Percentiles rank a stretch among this genome's conserved stretches.
These are phyloP conservation scores for Lumbricus terrestris DNA, from an alignment of 2,888 invertebrate genomes.

Conservation along the genomic window DNA sequence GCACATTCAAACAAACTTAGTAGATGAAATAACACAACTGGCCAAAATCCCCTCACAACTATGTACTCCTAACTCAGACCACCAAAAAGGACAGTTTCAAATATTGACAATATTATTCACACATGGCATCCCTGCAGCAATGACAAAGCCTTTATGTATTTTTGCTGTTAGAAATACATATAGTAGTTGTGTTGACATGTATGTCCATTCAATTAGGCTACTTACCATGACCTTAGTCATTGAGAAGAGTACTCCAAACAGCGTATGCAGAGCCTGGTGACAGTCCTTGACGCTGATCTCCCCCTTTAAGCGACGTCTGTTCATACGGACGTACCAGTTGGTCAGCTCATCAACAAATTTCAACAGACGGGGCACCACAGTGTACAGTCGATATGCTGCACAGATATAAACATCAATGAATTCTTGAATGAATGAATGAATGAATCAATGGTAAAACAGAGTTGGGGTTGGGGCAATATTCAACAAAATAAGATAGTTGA, in stretches of 20 bases:
- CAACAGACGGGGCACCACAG: slow-evolving; percentile 87
- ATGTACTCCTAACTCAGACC: not conserved
- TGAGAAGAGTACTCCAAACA: slow-evolving; percentile 82
- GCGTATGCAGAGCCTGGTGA: slow-evolving; percentile 78
- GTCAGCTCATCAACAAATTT: slow-evolving; percentile 96
- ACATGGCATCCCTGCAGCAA: not conserved
- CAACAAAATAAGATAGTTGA: not conserved
- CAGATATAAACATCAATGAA: slow-evolving; percentile 15
- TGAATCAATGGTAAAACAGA: not conserved
- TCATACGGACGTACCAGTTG: slow-evolving; percentile 98
- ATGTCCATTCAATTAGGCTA: slow-evolving; percentile 23
- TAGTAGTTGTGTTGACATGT: not conserved
- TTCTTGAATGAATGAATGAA: too few relatives aligned
- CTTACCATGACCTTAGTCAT: slow-evolving; percentile 82
- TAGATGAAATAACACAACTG: too few relatives aligned
- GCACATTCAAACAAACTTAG: too few relatives aligned
- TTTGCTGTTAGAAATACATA: too few relatives aligned
- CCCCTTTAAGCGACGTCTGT: slow-evolving; percentile 84
- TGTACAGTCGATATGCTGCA: slow-evolving; percentile 84
- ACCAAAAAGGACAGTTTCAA: not conserved
- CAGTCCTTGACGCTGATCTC: slow-evolving; percentile 81
- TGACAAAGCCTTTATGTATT: too few relatives aligned
- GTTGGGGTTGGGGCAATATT: not conserved
- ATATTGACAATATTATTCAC: not conserved
- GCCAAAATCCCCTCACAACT: too few relatives aligned